phyloP scores from a whole-genome alignment of 2,797 vertebrate species.

The Xyrichtys novacula region DNA sequence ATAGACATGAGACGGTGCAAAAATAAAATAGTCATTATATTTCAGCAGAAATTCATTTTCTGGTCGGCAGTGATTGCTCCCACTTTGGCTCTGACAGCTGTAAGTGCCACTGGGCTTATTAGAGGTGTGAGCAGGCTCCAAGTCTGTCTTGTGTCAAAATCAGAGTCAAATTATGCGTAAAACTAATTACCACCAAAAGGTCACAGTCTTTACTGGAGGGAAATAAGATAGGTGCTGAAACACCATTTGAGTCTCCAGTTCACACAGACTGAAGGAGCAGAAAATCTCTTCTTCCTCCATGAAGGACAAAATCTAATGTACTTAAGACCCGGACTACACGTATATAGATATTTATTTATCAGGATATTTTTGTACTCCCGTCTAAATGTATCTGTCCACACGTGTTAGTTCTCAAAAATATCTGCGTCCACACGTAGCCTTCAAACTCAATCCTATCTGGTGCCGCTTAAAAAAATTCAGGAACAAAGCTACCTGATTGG shows the following conservation, averaged over 20 bases:
- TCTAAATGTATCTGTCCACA: too few relatives aligned
- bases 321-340: too few relatives aligned
- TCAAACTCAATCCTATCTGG: too few relatives aligned
- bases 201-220: conserved; percentile 34
- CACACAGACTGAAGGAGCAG: background rate
- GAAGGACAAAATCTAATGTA: background rate
- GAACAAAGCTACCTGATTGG: too few relatives aligned
- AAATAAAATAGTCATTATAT: conserved; percentile 2
- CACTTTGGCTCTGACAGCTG: conserved; percentile 33
- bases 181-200: conserved; percentile 61
- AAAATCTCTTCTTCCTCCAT: background rate
- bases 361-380: too few relatives aligned
- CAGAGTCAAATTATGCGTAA: conserved; percentile 43
- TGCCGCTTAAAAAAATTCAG: too few relatives aligned
- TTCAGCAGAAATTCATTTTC: conserved; percentile 21
- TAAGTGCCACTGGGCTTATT: conserved; percentile 47
- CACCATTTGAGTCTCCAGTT: conserved; percentile 5
- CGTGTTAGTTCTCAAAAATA: too few relatives aligned
- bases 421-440: too few relatives aligned
- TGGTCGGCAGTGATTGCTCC: conserved; percentile 22
- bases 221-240: conserved; percentile 26
- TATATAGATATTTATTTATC: too few relatives aligned
- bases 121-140: conserved; percentile 36
- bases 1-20: background rate
- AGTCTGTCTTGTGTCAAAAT: conserved; percentile 54